These are phyloP conservation scores for Crossaster papposus DNA, from an alignment of 53 echinoderm and acorn worm species.

Conservation along the genomic window DNA sequence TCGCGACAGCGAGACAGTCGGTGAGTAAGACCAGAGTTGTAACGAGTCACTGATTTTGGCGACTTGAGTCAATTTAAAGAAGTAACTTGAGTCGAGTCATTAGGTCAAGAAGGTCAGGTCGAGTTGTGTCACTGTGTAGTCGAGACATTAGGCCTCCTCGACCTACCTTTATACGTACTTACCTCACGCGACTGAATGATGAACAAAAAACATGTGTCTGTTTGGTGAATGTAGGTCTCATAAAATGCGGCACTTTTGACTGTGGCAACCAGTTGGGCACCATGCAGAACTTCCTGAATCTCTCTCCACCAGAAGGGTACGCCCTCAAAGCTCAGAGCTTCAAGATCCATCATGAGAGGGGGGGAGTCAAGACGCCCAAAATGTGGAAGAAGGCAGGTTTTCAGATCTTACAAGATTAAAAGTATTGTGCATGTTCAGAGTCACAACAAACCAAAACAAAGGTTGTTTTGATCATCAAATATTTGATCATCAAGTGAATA, in stretches of 20 bases:
- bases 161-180: no score
- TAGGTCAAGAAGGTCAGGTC: no score
- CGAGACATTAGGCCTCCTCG: no score
- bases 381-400: conserved; percentile 76
- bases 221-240: not conserved
- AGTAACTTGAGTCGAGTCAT: no score
- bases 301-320: conserved; percentile 34
- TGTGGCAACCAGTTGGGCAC: conserved; percentile 62
- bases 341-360: conserved; percentile 28
- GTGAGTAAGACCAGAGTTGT: conserved; percentile 27
- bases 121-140: no score
- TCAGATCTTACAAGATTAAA: conserved; percentile 10
- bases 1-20: conserved; percentile 58
- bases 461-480: no score
- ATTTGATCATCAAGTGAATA: no score
- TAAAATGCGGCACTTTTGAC: not conserved
- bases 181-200: no score
- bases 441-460: no score
- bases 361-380: conserved; percentile 12
- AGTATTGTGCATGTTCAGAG: not conserved
- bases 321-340: conserved; percentile 55
- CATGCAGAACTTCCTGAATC: conserved; percentile 46
- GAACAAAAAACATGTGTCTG: no score
- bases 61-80: no score
- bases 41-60: no score